Conservation (phyloP, 2,797 vertebrate species). For the Gadopsis marmoratus region DNA sequence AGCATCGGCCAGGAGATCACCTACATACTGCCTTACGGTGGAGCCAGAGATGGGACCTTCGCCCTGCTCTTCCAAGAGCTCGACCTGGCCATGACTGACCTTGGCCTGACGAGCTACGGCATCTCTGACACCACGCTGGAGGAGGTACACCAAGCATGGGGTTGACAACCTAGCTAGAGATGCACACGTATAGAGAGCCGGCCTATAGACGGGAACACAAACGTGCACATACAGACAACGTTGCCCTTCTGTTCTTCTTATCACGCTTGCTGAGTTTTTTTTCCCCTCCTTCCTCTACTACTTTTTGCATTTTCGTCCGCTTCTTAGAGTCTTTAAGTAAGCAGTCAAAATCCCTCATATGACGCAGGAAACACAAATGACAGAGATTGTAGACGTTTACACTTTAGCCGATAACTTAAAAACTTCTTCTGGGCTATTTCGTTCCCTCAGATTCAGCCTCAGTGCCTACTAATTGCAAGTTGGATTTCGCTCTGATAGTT, state of each 20-base stretch:
- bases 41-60: slow-evolving; percentile 93
- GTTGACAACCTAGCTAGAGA: slow-evolving; percentile 6
- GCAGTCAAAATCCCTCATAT: not conserved
- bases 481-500: not conserved
- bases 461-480: not conserved
- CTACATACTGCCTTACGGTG: slow-evolving; percentile 93
- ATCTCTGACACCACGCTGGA: slow-evolving; percentile 98
- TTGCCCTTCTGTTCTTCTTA: not conserved
- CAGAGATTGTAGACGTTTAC: not conserved
- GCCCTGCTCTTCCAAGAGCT: slow-evolving; percentile 93
- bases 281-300: not conserved
- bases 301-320: not conserved
- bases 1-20: slow-evolving; percentile 96
- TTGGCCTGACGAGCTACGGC: slow-evolving; percentile 95
- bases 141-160: slow-evolving; percentile 85
- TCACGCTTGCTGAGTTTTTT: not conserved
- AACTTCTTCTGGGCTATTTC: not conserved
- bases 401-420: not conserved
- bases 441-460: not conserved
- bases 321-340: not conserved
- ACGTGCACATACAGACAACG: not conserved
- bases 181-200: not conserved
- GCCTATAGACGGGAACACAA: not conserved
- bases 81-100: slow-evolving; percentile 88
- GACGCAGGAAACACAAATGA: not conserved